Base-by-base conservation (phyloP, 2,113 vertebrate species). In the Alaudala cheleensis region DNA sequence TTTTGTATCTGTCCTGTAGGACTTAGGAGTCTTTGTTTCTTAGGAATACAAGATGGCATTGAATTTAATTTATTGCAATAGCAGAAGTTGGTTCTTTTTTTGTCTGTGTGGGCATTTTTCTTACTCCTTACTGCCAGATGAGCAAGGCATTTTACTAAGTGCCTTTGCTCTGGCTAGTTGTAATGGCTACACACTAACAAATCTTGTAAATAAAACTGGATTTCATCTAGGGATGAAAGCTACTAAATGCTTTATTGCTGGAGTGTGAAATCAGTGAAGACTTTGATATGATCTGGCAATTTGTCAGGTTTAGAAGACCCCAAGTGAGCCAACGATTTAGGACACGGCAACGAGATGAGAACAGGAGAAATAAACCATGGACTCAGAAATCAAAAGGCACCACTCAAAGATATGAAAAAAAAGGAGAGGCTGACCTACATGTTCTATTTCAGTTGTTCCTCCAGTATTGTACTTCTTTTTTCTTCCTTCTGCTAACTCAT, bases 191-290 rank as follows among this genome's bases (percentile, higher is more conserved):
- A 62, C 39, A 79, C 34, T 64, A 80, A 73, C 14, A 87, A 87
- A 71, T 53, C 37, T 72, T 79, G 71, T 69, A 91, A 92, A 92
- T 89, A 85, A 94, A 96, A 70, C 31, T 67, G 34, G 1, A 18
- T 81, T 95, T 88, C 62, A 64, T 29, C 19, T 61, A 54, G 67
- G 23, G 40, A 69, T 76, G 91, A 95, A 96, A 93, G 88, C 72
- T 86, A 65, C 57, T 83, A 90, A 94, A 95, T 71, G 69, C 40
- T 94, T 95, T 78, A 64, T 84, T 88, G 45, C 37, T 92, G 74
- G 47, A 95, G 86, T 96, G 71, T 92, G 81, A 91, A 96, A 96
- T 96, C 64, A 44, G 24, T 76, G 85, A 89, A 90, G 78, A 92
- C 22, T 92, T 92, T 82, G 65, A 54, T 86, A 88, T 26, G 53